Base-by-base conservation (phyloP, 2,113 vertebrate genomes). In the Dendrocopos noguchii region DNA sequence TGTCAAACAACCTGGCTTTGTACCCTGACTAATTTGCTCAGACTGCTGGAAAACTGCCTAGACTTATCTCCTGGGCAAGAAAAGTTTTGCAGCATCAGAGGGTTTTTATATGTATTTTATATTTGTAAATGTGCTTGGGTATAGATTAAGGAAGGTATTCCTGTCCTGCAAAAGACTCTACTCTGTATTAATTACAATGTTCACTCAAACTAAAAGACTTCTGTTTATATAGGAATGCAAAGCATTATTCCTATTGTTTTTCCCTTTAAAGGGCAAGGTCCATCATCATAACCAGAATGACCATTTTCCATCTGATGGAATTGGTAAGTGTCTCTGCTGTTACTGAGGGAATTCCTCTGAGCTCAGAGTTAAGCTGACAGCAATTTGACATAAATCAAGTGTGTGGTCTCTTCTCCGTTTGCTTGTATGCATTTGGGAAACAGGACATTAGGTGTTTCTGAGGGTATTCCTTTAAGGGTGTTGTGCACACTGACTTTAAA, bases 241-340 rank as follows among this genome's bases (percentile, higher is more conserved):
- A 90, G 28, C 25, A 17, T 83, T 60, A 39, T 10, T 50, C 5
- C 75, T 72, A 7, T 10, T 68, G 11, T 3, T 61, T 95, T 94
- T 94, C 78, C 89, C 33, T 91, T 91, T 97, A 46, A 94, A 99
- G 99, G 98, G 98, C 77, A 99, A 99, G 93, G 98, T 95, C 92
- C 98, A 98, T 92, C 98, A 98, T 96, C 98, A 98, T 91, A 98
- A 98, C 95, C 99, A 99, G 96, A 98, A 98, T 25, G 99, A 99
- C 71, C 99, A 99, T 94, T 99, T 99, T 94, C 99, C 98, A 95
- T 98, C 98, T 77, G 99, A 99, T 96, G 99, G 99, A 96, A 98
- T 98, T 96, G 99, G 99, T 99, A 96, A 99, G 99, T 97, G 7
- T 59, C 84, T 82, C 83, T 80, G 72, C 92, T 77, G 28, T 52